Evolutionary conservation across 2,797 vertebrate genomes (phyloP), one percentile per base, ranked within the genome.

Genomic region (Odontamblyopus rebecca): DNA sequence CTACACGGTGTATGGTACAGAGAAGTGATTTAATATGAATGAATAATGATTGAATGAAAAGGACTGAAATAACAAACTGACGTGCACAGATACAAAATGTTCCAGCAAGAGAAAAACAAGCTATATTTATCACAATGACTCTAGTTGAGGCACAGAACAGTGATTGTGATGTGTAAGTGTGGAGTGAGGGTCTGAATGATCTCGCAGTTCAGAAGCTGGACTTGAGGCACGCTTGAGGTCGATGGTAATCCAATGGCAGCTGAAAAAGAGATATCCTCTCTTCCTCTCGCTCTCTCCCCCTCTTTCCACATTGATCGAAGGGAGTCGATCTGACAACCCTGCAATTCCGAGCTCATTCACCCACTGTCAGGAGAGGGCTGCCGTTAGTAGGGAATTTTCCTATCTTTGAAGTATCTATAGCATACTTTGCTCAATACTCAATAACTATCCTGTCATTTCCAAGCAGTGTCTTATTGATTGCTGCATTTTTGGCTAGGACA

Each of bases 311-410:
- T 88, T 81, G 78, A 80, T 82, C 18, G 18, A 48, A 23, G 82
- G 80, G 83, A 89, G 89, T 86, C 70, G 72, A 92, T 87, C 82
- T 53, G 83, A 86, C 78, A 82, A 79, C 79, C 81, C 44, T 76
- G 74, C 83, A 82, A 89, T 87, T 85, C 77, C 72, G 1, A 80
- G 75, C 78, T 85, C 78, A 75, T 82, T 79, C 74, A 67, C 79
- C 73, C 67, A 23, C 71, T 79, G 85, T 84, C 79, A 79, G 73
- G 69, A 77, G 48, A 64, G 70, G 7, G 38, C 64, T 68, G 61
- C 68, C 70, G 78, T 83, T 82, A 62, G 67, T 32, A 73, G 75
- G 78, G 74, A 75, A 61, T 61, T 61, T 32, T 16, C 11, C 30
- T 18, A 1, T 61, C 13, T 29, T 5, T 38, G n/a, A 13, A 29